Base-by-base conservation (phyloP, 2,888 invertebrate genomes). In the Sussaba pulchella region DNA sequence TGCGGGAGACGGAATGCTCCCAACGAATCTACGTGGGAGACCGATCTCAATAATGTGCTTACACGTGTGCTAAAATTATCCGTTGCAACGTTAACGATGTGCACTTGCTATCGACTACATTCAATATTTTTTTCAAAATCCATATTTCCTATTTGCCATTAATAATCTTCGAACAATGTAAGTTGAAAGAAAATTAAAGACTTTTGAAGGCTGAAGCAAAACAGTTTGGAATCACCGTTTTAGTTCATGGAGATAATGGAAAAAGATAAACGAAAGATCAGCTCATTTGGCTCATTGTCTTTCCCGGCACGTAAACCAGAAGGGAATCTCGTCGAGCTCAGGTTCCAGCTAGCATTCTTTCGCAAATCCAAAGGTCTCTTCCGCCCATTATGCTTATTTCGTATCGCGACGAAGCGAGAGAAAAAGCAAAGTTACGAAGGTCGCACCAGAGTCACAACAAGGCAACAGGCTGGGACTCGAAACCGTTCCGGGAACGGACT, bases 1-100 rank as follows among this genome's bases (percentile, higher is more conserved):
- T 82, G 85, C 86, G 86, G 87, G 88, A 87, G 88, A 78, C 50
- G 10, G 61, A 64, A 69, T 83, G 82, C 87, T 84, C 83, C 74
- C 81, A 10, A 78, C 81, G 85, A 78, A 77, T 67, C 85, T 63
- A 85, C 79, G 88, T 86, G 87, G 88, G 88, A 84, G 87, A 84
- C 79, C 73, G 45, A 71, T 75, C 5, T 31, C 50, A 63, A 72
- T 61, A 41, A 71, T 59, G 54, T 3, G n/a, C 19, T 3, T 2
- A 0, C 14, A 8, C 21, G 26, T 41, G 24, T 26, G 61, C 50
- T 50, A 50, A 66, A 31, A 5, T 36, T 66, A 50, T 50, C 26
- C 39, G n/a, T 66, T 21, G 41, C 19, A 6, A 14, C 31, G n/a
- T n/a, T n/a, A n/a, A n/a, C 24, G 31, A 8, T n/a, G 26, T n/a